These are phyloP conservation scores for Cyclura pinguis DNA, from an alignment of 2,797 vertebrate genomes.

Conservation along the genomic window DNA sequence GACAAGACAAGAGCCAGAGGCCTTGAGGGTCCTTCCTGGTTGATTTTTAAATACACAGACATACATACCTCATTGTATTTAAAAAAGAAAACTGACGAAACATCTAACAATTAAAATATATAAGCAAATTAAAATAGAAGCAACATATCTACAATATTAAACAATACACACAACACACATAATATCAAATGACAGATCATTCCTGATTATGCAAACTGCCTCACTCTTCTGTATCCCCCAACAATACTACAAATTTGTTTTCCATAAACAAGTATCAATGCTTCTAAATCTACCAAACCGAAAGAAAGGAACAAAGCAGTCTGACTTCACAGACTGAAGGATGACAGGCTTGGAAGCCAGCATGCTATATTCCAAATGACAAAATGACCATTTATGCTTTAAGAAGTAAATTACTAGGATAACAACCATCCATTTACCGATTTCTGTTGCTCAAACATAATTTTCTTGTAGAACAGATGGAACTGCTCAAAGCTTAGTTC, in stretches of 20 bases:
- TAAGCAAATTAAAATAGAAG: background rate
- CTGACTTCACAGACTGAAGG: background rate
- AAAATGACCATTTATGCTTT: background rate
- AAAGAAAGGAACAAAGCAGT: background rate
- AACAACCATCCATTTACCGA: constrained; percentile 80
- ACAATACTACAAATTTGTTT: background rate
- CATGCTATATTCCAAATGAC: background rate
- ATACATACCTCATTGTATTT: too few species aligned
- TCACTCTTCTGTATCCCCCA: background rate
- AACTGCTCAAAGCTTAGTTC: constrained; percentile 94
- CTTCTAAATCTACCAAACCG: background rate
- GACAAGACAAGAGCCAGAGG: too few species aligned
- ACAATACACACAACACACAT: background rate
- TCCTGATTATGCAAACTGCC: background rate
- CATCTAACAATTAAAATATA: too few species aligned
- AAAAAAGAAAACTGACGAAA: too few species aligned
- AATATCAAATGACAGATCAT: background rate
- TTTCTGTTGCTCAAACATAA: constrained; percentile 96
- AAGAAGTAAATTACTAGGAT: background rate
- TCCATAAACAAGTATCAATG: background rate
- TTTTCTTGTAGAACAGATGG: constrained; percentile 94
- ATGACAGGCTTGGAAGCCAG: constrained; percentile 24
- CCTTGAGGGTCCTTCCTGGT: too few species aligned
- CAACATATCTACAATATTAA: background rate
- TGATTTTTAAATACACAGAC: too few species aligned